A percentile compares a stretch with the other conserved stretches of the same genome.
Evolutionary conservation across 2,113 vertebrate species (phyloP).

Genomic region (Theristicus caerulescens): DNA sequence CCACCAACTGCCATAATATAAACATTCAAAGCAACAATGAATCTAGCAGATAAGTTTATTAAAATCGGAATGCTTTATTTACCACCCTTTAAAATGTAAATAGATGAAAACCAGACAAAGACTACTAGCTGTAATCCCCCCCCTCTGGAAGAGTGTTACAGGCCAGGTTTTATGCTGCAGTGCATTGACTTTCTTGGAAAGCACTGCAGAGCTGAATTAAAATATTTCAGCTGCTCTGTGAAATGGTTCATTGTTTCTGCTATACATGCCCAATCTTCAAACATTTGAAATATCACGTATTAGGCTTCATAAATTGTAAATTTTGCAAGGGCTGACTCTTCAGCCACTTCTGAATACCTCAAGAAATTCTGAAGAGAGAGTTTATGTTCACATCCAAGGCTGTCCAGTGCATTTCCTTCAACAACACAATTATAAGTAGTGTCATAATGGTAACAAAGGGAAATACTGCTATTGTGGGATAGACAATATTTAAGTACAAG

Average conservation of each 20-base stretch:
- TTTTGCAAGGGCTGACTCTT: neutral
- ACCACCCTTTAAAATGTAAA: constrained; percentile 3
- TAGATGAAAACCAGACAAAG: constrained; percentile 1
- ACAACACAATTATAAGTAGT: neutral
- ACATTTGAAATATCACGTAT: neutral
- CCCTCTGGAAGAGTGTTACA: constrained; percentile 51
- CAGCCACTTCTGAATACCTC: neutral
- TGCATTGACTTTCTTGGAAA: constrained; percentile 67
- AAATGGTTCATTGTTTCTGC: constrained; percentile 43
- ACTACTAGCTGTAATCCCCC: constrained; percentile 23
- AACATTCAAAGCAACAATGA: neutral
- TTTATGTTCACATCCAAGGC: neutral
- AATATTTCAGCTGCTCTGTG: constrained; percentile 55
- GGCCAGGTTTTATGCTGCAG: constrained; percentile 58
- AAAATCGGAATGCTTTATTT: neutral
- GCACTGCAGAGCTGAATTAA: constrained; percentile 58
- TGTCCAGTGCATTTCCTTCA: neutral
- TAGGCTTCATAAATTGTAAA: neutral
- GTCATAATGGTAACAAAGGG: constrained; percentile 2
- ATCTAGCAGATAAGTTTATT: neutral
- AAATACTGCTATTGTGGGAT: neutral
- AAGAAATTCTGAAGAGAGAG: neutral
- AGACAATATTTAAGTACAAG: neutral
- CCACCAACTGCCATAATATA: neutral
- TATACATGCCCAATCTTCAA: neutral